phyloP scores from a whole-genome alignment of 2,888 invertebrate species.

The Mayetiola destructor region DNA sequence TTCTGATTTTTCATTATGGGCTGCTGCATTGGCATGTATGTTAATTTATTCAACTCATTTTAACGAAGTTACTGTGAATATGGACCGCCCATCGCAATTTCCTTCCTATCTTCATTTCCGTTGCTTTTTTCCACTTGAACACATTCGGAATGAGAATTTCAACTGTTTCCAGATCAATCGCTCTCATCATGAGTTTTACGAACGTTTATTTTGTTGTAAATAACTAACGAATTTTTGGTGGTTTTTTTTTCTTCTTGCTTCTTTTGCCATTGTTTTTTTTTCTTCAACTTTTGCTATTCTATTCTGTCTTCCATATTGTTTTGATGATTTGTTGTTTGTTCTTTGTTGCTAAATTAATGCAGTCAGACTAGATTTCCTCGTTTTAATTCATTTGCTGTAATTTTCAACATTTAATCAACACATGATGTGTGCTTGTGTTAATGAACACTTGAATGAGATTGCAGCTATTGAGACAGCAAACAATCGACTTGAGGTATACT shows the following conservation, averaged over 20 bases:
- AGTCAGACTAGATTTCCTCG: too few relatives aligned
- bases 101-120: too few relatives aligned
- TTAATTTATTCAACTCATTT: too few relatives aligned
- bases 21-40: too few relatives aligned
- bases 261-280: not conserved
- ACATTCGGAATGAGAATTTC: too few relatives aligned
- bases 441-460: not conserved
- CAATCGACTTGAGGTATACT: not conserved
- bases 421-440: not conserved
- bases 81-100: too few relatives aligned
- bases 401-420: slow-evolving; percentile 11
- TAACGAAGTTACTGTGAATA: too few relatives aligned
- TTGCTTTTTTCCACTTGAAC: too few relatives aligned
- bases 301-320: not conserved
- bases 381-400: slow-evolving; percentile 6
- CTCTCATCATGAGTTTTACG: too few relatives aligned
- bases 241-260: not conserved
- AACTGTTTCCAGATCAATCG: too few relatives aligned
- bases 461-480: not conserved
- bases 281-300: not conserved
- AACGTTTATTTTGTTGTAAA: not conserved
- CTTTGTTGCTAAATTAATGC: too few relatives aligned
- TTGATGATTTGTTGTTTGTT: not conserved
- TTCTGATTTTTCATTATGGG: too few relatives aligned
- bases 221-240: not conserved